Percentiles rank a stretch among this genome's conserved stretches.
phyloP scores from a whole-genome alignment of 2,113 vertebrate species.

The Megaptera novaeangliae region DNA sequence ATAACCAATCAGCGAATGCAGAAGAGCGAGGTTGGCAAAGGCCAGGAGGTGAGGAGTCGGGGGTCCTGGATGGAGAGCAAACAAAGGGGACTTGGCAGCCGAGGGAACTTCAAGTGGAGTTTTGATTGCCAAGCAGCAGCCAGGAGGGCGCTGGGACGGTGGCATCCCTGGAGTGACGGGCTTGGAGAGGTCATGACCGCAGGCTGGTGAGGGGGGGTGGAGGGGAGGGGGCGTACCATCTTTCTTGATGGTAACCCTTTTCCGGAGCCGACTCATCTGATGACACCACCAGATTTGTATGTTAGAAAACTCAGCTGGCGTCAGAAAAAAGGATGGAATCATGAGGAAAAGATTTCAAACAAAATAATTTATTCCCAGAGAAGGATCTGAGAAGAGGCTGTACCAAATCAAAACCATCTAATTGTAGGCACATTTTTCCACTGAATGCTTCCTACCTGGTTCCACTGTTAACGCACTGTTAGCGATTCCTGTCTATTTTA shows the following conservation, averaged over 20 bases:
- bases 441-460: neutral
- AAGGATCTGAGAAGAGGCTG: neutral
- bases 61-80: neutral
- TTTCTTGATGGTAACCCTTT: neutral
- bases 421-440: neutral
- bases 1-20: neutral
- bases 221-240: neutral
- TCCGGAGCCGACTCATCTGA: neutral
- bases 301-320: constrained; percentile 22
- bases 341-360: neutral
- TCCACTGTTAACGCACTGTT: constrained; percentile 26
- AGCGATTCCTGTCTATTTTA: constrained; percentile 3
- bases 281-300: neutral
- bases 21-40: neutral
- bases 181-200: neutral
- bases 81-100: neutral
- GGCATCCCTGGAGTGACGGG: neutral
- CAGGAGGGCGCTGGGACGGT: neutral
- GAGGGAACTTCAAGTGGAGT: neutral
- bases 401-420: constrained; percentile 39
- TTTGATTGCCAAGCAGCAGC: neutral
- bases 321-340: neutral
- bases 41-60: no score
- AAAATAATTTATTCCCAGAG: constrained; percentile 33
- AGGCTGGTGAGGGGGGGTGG: neutral